phyloP scores from a whole-genome alignment of 2,113 vertebrate species.

The Chloebia gouldiae region DNA sequence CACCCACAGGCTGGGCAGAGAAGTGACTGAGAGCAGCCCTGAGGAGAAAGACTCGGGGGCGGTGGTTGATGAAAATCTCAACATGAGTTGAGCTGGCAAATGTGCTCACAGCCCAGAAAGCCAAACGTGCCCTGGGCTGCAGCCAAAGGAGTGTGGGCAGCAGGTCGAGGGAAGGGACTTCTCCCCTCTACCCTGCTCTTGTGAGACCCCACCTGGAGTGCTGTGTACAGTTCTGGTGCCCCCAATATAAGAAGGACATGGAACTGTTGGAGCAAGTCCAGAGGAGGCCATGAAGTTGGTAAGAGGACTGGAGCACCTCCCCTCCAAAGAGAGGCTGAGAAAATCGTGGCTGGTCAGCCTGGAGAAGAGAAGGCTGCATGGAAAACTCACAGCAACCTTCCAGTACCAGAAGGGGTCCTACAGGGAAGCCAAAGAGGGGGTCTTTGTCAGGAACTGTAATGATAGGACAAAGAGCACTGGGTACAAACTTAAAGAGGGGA shows the following conservation, averaged over 20 bases:
- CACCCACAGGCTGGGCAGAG: neutral
- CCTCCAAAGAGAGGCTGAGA: neutral
- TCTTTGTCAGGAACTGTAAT: neutral
- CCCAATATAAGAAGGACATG: neutral
- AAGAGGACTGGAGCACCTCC: neutral
- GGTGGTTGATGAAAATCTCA: neutral
- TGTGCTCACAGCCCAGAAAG: neutral
- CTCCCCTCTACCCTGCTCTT: neutral
- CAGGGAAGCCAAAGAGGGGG: neutral
- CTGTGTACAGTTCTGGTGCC: neutral
- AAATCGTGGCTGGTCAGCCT: neutral
- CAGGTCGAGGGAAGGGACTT: neutral
- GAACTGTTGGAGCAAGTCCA: neutral
- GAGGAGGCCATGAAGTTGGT: neutral
- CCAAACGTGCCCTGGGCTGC: fast-evolving
- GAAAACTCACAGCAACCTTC: neutral
- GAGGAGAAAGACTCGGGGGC: neutral
- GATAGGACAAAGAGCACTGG: neutral
- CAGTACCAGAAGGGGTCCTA: neutral
- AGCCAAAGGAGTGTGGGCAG: neutral
- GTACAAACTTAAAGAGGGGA: neutral
- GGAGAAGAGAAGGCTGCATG: neutral
- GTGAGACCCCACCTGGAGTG: neutral
- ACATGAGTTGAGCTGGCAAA: neutral
- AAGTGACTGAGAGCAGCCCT: neutral